Base-by-base conservation (phyloP, 1,140 invertebrate species). In the Ceratina japonica region DNA sequence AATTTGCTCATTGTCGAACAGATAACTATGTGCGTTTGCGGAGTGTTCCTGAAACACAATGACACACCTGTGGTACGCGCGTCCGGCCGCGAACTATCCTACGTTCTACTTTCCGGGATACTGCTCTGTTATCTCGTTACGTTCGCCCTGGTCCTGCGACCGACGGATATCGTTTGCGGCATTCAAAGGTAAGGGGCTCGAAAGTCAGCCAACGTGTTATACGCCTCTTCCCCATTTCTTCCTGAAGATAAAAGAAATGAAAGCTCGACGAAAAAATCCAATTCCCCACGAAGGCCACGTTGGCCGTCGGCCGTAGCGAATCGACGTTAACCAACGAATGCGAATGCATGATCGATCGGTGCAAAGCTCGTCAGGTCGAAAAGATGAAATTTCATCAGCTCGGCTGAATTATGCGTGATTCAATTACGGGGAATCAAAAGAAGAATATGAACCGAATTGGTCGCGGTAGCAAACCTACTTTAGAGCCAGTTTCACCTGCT, bases 1-100 rank as follows among this genome's bases (percentile, higher is more conserved):
- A 51, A n/a, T 51, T 58, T 79, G 15, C 7, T n/a, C 16, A 5
- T 16, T 72, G 15, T 44, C 49, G 70, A 24, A 37, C 37, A 94
- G 94, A 83, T 92, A 69, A 92, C 91, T 0, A 56, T 93, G 3
- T 94, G 95, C 75, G 94, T 96, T 20, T 94, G 90, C 2, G 93
- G 92, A 7, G 94, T 96, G 69, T 97, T 96, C 92, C 85, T 95
- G n/a, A 94, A 93, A 68, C 95, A 97, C 90, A 96, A 96, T 87
- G 94, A 97, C 80, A 98, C 97, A 1, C 97, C 97, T 0, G 96
- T 98, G 37, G 97, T 98, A 51, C 95, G 97, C 80, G 97, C 97
- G 0, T 97, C 97, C 10, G 97, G 97, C 3, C 93, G 97, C 73
- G 98, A 98, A 92, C 93, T 98, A 54, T 97, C 96, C 79, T 97